Conservation (phyloP, 2,113 vertebrate species). For the Pseudorhombus dupliciocellatus region DNA sequence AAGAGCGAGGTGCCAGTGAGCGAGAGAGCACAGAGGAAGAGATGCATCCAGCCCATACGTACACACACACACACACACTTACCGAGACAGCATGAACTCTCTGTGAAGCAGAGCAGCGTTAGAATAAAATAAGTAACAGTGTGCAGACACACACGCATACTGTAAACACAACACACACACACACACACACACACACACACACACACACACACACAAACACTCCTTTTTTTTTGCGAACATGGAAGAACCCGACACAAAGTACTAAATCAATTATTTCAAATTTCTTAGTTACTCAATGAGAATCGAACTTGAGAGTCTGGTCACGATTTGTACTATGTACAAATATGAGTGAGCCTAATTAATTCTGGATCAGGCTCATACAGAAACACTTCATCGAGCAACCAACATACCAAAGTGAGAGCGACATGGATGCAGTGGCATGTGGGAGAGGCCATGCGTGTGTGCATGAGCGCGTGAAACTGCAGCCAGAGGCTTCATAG, state of each 20-base stretch:
- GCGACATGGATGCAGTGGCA: slow-evolving; percentile 35
- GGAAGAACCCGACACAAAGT: no score
- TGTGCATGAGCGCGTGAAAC: slow-evolving; percentile 25
- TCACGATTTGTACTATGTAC: no score
- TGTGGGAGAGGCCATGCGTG: background rate
- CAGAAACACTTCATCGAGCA: slow-evolving; percentile 30
- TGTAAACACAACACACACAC: slow-evolving; percentile 15
- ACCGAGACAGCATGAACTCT: slow-evolving; percentile 77
- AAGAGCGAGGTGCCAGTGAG: background rate
- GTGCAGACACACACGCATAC: slow-evolving; percentile 31
- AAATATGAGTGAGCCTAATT: background rate
- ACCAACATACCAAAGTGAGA: slow-evolving; percentile 60
- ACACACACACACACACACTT: slow-evolving; percentile 68
- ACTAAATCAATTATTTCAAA: no score
- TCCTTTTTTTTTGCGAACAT: no score
- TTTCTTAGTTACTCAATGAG: no score
- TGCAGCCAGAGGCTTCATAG: slow-evolving; percentile 59
- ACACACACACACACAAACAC: slow-evolving; percentile 30
- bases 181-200: slow-evolving; percentile 31
- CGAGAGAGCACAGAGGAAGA: background rate
- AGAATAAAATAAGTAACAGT: slow-evolving; percentile 70
- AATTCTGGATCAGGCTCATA: background rate
- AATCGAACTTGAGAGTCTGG: no score
- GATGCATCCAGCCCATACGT: slow-evolving; percentile 17
- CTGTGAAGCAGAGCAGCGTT: slow-evolving; percentile 79